Conservation (phyloP, 2,888 invertebrate species). For the Oeneis ivallda region DNA sequence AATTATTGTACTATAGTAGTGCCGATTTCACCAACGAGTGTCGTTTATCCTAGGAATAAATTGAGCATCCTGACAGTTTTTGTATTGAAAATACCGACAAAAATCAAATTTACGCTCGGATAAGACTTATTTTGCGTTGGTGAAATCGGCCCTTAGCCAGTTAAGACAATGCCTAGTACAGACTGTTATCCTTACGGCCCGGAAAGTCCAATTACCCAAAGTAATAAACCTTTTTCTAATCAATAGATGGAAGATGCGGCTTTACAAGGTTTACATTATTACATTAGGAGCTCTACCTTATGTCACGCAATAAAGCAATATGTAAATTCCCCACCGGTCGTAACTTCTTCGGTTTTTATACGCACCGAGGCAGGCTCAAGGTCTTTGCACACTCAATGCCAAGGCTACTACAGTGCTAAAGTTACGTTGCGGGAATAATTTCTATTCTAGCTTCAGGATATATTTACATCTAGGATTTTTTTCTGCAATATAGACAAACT, state of each 20-base stretch:
- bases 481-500: no score
- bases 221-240: not conserved
- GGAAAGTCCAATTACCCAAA: not conserved
- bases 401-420: conserved; percentile 49
- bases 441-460: not conserved
- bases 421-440: conserved; percentile 43
- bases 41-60: no score
- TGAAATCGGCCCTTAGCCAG: no score
- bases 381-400: conserved; percentile 46
- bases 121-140: no score
- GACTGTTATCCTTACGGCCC: no score
- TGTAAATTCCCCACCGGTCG: conserved; percentile 3
- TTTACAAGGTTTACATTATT: not conserved
- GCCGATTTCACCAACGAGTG: no score
- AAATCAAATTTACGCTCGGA: no score
- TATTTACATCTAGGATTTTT: no score
- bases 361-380: conserved; percentile 31
- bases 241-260: not conserved
- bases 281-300: not conserved
- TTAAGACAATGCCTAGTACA: no score
- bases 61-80: no score
- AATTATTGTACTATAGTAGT: no score
- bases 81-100: no score
- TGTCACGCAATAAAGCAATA: conserved; percentile 1
- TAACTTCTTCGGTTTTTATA: not conserved